Base-by-base conservation (phyloP, 2,888 invertebrate species). In the Mystacides longicornis region DNA sequence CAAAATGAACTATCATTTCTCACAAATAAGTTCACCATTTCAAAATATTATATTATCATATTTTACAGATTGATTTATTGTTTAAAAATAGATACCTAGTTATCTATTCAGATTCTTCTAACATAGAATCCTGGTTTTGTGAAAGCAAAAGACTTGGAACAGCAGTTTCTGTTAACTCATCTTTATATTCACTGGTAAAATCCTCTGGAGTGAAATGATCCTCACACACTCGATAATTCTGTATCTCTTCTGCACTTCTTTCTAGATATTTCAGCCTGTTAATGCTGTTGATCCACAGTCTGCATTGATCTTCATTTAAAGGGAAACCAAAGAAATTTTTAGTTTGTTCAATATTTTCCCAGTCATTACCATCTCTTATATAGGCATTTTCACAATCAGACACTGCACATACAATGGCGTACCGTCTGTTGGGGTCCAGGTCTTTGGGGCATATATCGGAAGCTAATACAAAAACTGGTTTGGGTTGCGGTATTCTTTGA, bases 261-360 rank as follows among this genome's bases (percentile, higher is more conserved):
- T 54, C 47, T 18, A 57, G 33, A 27, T 54, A 57, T 18, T 57
- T 57, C 3, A 23, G 27, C 11, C 51, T 46, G 16, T 37, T 37
- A 3, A 54, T 23, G 23, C 49, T 45, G 4, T 57, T 23, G 11
- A 57, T 54, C 57, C 57, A 57, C n/a, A 43, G 18, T 23, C 49
- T 51, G 18, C 57, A 57, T 20, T 37, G 46, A 5, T 54, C 49
- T 43, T 37, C 22, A 20, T 49, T 52, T n/a, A 51, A 49, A 20
- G 57, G 57, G 23, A 54, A 54, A 1, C 57, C 57, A 37, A 57
- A 57, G 33, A 57, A 57, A 46, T 57, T 57, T 22, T 57, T 57
- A 1, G 43, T 54, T 45, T 57, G 57, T 37, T 54, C 51, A 2
- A 54, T 57, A 18, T 51, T 46, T 9, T 57, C 54, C 57, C 57